Evolutionary conservation across 2,797 vertebrate genomes (phyloP).

Genomic region (Amazonetta brasiliensis): DNA sequence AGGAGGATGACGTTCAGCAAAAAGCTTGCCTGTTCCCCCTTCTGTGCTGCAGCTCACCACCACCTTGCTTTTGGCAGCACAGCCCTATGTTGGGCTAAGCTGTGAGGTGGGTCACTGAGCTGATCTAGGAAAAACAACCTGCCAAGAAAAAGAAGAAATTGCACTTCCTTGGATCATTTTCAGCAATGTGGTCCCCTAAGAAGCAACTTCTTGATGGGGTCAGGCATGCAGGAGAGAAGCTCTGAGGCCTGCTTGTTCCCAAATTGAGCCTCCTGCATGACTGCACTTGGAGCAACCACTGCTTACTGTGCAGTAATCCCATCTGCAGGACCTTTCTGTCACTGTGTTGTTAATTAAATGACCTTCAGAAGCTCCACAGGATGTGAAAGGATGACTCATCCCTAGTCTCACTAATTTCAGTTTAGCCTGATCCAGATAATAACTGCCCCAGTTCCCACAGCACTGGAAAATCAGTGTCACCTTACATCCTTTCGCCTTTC

Average conservation of each 20-base stretch:
- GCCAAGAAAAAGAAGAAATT: not conserved
- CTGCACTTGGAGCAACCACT: not conserved
- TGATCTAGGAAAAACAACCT: not conserved
- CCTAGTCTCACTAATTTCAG: not conserved
- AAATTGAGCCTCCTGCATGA: not conserved
- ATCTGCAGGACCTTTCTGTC: not conserved
- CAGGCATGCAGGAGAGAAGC: not conserved
- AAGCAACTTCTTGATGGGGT: not conserved
- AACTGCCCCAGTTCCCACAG: not conserved
- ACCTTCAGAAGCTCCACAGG: slow-evolving; percentile 1
- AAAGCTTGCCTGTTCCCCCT: fast-evolving
- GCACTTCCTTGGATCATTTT: not conserved
- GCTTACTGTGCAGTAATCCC: not conserved
- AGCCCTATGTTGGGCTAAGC: not conserved
- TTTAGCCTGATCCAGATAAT: not conserved
- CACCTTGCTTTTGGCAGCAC: slow-evolving; percentile 2
- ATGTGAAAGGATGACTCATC: not conserved
- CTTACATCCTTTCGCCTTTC: not conserved
- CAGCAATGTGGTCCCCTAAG: not conserved
- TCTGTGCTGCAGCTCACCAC: not conserved
- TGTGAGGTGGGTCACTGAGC: not conserved
- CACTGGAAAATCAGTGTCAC: not conserved
- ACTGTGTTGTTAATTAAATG: not conserved
- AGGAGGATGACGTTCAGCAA: not conserved
- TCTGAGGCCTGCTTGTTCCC: not conserved